Base-by-base conservation (phyloP, 2,113 vertebrate genomes). In the Synchiropus splendidus region DNA sequence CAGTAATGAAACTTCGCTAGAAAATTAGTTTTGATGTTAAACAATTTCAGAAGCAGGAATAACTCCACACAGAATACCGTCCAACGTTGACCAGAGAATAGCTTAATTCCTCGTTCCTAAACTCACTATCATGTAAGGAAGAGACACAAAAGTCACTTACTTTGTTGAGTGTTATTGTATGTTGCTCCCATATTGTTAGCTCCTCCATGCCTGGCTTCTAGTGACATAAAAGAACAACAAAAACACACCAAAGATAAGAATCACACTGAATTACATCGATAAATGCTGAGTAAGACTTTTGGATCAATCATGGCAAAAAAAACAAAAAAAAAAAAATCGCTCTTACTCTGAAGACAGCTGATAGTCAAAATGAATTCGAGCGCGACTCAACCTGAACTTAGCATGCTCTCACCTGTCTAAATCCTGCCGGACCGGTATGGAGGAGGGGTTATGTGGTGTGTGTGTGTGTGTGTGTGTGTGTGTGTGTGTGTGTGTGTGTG, bases 181-280 rank as follows among this genome's bases (percentile, higher is more conserved):
- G 86, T 75, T 97, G 93, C 67, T 98, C 95, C 95, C 95, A 98
- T 83, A 97, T 95, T 32, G 78, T 81, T 80, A 94, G 75, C 69
- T 95, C 91, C 75, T 97, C 94, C 95, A 98, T 98, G 61, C 78
- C 75, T 50, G 80, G 39, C 55, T 84, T 82, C 84, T 87, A 62
- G 14, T 69, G 40, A 48, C 4, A 36, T 10, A 49, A 9, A 38
- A 18, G 16, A 21, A 36, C n/a, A 12, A 43, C 10, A 36, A 1
- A 42, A 1, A 6, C 17, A 48, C 10, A 48, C 2, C 1, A 48
- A 41, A 33, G 1, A 36, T 11, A 2, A 54, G 15, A 45, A 34
- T 2, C n/a, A n/a, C n/a, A n/a, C n/a, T 8, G 31, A 33, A 13
- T 36, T 13, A 36, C 6, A 15, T 9, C 2, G 6, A 45, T 17